phyloP scores from a whole-genome alignment of 1,140 invertebrate species.

The Tetramorium alpestre region DNA sequence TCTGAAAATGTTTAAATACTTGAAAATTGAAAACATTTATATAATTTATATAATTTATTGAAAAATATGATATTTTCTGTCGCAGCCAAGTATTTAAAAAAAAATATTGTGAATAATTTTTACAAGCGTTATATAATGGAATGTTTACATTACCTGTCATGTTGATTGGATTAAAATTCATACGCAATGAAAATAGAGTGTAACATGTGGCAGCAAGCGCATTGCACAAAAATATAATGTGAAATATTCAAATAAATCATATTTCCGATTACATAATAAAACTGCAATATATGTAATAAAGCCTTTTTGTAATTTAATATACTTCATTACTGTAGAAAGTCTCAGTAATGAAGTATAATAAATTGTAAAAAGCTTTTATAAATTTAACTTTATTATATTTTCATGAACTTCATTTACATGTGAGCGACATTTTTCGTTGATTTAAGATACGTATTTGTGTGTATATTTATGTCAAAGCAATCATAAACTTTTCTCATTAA shows the following conservation, averaged over 20 bases:
- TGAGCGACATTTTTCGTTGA: not conserved
- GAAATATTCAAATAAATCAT: not conserved
- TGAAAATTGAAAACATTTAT: not conserved
- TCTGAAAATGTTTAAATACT: not conserved
- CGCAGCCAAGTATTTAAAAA: not conserved
- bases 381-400: not conserved
- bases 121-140: not conserved
- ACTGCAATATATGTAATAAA: not conserved
- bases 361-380: constrained; percentile 6
- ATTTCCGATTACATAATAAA: not conserved
- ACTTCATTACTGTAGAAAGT: not conserved
- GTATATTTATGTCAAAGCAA: not conserved
- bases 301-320: not conserved
- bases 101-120: constrained; percentile 17
- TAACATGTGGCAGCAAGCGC: not conserved
- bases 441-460: not conserved
- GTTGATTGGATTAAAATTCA: constrained; percentile 25
- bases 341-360: not conserved
- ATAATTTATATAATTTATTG: not conserved
- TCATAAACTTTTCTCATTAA: constrained; percentile 7
- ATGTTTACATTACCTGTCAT: not conserved
- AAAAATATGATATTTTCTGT: not conserved
- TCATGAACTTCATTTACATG: not conserved
- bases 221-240: not conserved
- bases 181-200: constrained; percentile 9